Conservation (phyloP, 2,888 invertebrate species). For the Pandemis cinnamomeana region DNA sequence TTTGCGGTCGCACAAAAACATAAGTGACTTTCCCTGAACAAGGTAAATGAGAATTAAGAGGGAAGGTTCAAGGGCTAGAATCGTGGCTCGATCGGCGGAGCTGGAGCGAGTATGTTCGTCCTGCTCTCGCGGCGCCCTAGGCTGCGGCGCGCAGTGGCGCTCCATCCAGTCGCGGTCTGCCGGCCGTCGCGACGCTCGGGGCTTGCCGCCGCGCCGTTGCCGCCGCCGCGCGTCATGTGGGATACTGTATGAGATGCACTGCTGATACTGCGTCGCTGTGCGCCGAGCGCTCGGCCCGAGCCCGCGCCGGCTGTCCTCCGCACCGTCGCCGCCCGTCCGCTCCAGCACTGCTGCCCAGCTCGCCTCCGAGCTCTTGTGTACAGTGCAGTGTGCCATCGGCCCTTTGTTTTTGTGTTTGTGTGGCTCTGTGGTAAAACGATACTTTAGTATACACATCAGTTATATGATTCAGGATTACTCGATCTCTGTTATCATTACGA, state of each 20-base stretch:
- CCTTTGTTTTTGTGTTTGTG: conserved; percentile 66
- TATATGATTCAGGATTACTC: conserved; percentile 46
- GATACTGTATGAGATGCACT: conserved; percentile 70
- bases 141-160: conserved; percentile 79
- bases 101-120: conserved; percentile 71
- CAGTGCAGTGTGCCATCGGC: conserved; percentile 71
- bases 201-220: conserved; percentile 79
- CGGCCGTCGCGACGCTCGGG: conserved; percentile 84
- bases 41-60: conserved; percentile 75
- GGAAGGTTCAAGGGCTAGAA: conserved; percentile 80
- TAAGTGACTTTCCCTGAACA: conserved; percentile 68
- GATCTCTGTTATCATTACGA: conserved; percentile 37
- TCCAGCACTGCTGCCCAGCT: conserved; percentile 49
- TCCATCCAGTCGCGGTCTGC: conserved; percentile 82
- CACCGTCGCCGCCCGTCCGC: conserved; percentile 49
- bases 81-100: conserved; percentile 66
- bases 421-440: conserved; percentile 46
- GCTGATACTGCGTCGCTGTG: conserved; percentile 59
- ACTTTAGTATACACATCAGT: conserved; percentile 26
- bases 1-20: conserved; percentile 72
- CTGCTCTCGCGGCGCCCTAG: conserved; percentile 80
- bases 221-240: conserved; percentile 63
- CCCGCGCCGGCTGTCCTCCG: conserved; percentile 44
- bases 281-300: conserved; percentile 40
- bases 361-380: conserved; percentile 44